phyloP scores from a whole-genome alignment of 2,113 vertebrate genomes.

The Macquaria ambigua region DNA sequence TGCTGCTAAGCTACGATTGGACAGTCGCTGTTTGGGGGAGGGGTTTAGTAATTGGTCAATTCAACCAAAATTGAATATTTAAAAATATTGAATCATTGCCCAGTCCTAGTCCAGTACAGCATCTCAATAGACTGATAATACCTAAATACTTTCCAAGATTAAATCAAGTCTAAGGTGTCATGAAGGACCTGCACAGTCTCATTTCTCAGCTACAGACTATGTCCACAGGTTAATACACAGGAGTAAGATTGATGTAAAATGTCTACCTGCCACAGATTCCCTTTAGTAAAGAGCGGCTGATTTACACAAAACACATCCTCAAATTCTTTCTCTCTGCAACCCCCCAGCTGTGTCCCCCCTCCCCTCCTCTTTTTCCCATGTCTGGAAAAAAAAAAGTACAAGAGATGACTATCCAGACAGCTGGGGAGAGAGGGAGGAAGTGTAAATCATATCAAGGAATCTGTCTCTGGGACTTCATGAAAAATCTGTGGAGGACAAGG shows the following conservation, averaged over 20 bases:
- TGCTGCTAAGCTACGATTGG: not conserved
- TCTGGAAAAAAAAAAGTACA: slow-evolving; percentile 19
- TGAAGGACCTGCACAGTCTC: slow-evolving; percentile 33
- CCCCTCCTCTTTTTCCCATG: not conserved
- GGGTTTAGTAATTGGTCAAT: not conserved
- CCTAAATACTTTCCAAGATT: slow-evolving; percentile 11
- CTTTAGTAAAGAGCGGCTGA: slow-evolving; percentile 37
- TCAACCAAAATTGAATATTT: not conserved
- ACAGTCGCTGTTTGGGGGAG: not conserved
- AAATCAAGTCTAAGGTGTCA: slow-evolving; percentile 13
- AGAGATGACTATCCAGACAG: slow-evolving; percentile 55
- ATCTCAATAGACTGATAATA: not conserved
- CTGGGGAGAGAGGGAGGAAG: slow-evolving; percentile 53
- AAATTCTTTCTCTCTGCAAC: slow-evolving; percentile 7
- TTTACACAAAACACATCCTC: slow-evolving; percentile 58
- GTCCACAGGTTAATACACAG: not conserved
- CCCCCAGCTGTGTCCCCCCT: not conserved
- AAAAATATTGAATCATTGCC: not conserved
- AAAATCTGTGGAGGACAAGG: slow-evolving; percentile 30
- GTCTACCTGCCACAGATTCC: slow-evolving; percentile 41
- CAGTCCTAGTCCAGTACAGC: not conserved
- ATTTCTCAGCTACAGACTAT: not conserved
- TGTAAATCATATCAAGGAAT: slow-evolving; percentile 66
- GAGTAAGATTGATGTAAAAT: slow-evolving; percentile 5
- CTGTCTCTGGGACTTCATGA: slow-evolving; percentile 32